Evolutionary conservation across 92 coral and sea anemone genomes (phyloP).

Genomic region (Epizoanthus illoricatus): DNA sequence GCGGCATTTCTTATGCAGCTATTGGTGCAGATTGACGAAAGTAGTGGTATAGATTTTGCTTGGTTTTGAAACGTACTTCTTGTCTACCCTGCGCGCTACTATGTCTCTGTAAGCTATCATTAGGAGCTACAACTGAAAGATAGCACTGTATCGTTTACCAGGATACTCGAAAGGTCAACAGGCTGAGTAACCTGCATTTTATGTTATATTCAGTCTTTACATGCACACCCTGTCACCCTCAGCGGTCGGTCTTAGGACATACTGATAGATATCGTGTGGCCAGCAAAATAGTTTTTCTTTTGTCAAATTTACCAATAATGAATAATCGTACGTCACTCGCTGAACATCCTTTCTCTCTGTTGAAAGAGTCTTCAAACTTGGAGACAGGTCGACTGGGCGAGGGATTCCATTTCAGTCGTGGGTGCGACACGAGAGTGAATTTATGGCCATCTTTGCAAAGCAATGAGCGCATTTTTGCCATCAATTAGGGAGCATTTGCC

Average conservation of each 20-base stretch:
- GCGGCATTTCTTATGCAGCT: not conserved
- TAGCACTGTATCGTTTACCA: conserved; percentile 71
- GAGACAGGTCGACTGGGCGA: conserved; percentile 20
- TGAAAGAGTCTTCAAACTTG: conserved; percentile 1
- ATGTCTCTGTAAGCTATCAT: conserved; percentile 2
- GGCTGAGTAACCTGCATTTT: conserved; percentile 50
- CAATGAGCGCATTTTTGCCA: conserved; percentile 4
- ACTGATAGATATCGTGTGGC: not conserved
- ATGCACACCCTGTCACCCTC: not conserved
- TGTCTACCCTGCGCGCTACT: conserved; percentile 6
- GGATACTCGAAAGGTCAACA: conserved; percentile 81
- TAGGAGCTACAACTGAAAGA: conserved; percentile 52
- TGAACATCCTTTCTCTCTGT: not conserved
- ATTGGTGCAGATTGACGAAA: no score
- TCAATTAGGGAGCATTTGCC: conserved; percentile 11
- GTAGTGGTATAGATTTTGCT: not conserved
- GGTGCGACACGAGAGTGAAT: conserved; percentile 1
- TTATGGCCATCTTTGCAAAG: conserved; percentile 20
- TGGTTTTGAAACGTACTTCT: conserved; percentile 21
- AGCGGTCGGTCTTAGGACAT: not conserved
- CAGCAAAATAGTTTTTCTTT: not conserved
- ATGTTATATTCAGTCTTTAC: conserved; percentile 50
- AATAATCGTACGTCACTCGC: not conserved
- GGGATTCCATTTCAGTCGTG: conserved; percentile 35
- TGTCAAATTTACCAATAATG: not conserved